A percentile compares a stretch with the other conserved stretches of the same genome.
phyloP scores from a whole-genome alignment of 2,888 invertebrate species.

The Anagyrus pseudococci region DNA sequence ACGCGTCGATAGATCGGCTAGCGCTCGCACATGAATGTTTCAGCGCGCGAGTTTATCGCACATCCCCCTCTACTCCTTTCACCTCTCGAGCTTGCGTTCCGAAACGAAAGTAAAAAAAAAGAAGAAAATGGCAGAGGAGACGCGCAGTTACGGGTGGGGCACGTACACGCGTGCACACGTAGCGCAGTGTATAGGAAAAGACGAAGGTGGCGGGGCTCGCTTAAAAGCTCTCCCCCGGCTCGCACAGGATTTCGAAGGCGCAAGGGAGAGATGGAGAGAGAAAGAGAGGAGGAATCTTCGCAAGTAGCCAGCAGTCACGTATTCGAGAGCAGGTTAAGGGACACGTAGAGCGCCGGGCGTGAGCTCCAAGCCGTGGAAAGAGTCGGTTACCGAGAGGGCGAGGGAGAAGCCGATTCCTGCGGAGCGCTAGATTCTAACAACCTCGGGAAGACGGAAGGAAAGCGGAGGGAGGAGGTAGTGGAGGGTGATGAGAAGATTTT shows the following conservation, averaged over 20 bases:
- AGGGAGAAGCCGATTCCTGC: slow-evolving; percentile 32
- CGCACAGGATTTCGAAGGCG: slow-evolving; percentile 45
- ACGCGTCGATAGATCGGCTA: too few relatives aligned
- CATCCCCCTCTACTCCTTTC: too few relatives aligned
- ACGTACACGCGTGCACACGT: slow-evolving; percentile 32
- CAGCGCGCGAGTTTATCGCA: too few relatives aligned
- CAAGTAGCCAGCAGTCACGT: slow-evolving; percentile 55
- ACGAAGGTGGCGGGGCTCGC: slow-evolving; percentile 13
- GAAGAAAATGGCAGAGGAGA: neutral
- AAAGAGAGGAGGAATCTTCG: slow-evolving; percentile 47
- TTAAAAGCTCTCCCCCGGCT: slow-evolving; percentile 43
- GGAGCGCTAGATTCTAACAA: neutral
- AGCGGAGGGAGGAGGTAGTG: slow-evolving; percentile 27
- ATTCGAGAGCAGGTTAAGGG: slow-evolving; percentile 57
- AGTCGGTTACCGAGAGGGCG: too few relatives aligned
- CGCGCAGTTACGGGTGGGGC: slow-evolving; percentile 9
- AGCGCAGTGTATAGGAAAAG: slow-evolving; percentile 1
- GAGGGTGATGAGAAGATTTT: slow-evolving; percentile 17
- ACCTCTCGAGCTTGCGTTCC: neutral
- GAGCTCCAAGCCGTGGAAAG: too few relatives aligned
- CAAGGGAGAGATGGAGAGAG: slow-evolving; percentile 27
- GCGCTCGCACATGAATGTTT: too few relatives aligned
- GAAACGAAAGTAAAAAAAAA: neutral
- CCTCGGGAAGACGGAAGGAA: slow-evolving; percentile 1
- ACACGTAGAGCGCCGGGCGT: slow-evolving; percentile 47